Base-by-base conservation (phyloP, 2,113 vertebrate species). In the Noturus placidus region DNA sequence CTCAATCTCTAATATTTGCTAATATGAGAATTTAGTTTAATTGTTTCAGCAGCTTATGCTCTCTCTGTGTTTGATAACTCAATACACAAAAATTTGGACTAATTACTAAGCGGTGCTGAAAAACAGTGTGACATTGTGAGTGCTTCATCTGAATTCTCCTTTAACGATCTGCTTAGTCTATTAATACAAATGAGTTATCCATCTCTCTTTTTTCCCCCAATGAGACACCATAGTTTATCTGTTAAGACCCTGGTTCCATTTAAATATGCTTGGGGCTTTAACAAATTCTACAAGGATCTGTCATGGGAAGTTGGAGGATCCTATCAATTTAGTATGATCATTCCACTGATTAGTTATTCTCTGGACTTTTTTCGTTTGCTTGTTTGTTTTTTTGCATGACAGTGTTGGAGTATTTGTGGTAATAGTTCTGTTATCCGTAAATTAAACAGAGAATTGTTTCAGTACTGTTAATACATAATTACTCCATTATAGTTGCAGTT, bases 181-280 rank as follows among this genome's bases (percentile, higher is more conserved):
- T 87, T 91, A 91, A 85, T 72, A 78, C 82, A 59, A 88, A 88
- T 88, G 83, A 88, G 77, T 82, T 22, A 78, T 65, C 22, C 70
- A 76, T 77, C 50, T 83, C 56, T 25, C 4, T 72, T 42, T 83
- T 65, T 87, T n/a, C n/a, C 42, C 42, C 67, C 65, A 87, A 63
- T 72, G 78, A 85, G 87, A 83, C 84, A 59, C 82, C 80, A 81
- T 84, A 87, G 86, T 86, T 88, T 91, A 89, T 90, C 87, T 90
- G 83, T 88, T 88, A 80, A 86, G 17, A 84, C 61, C 42, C 87
- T 63, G 85, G 33, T 20, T 72, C 30, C 33, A 72, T 72, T 74
- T 42, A 74, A 74, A 74, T 72, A 22, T 72, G 69, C 69, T 72
- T 38, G 33, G 19, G 38, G 61, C 82, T 70, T 90, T 86, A 87